Evolutionary conservation across 2,113 vertebrate genomes (phyloP), one percentile per base, ranked within the genome.

Genomic region (Agapornis roseicollis): DNA sequence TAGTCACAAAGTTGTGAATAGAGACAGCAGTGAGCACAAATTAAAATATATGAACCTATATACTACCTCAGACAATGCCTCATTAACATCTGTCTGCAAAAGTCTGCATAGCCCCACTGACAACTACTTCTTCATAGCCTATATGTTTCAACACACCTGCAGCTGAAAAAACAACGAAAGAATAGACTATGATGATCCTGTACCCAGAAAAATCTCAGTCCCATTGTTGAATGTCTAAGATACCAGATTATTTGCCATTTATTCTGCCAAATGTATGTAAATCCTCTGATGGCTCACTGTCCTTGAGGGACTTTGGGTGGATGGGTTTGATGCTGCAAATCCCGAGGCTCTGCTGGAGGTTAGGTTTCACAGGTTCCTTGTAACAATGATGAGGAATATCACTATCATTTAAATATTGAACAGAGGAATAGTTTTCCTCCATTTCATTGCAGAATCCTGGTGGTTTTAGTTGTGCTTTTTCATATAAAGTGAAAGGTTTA

Each of bases 311-410:
- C n/a, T 77, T 58, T 27, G 42, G 20, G 19, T 29, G 31, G 31
- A 46, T 18, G 47, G 29, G 20, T 58, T 52, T 55, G 74, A 20
- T 41, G 24, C 6, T 70, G 10, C 28, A 19, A 33, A 52, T 56
- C 23, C 55, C 10, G 39, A 74, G 37, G 29, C 14, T 73, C 60
- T 42, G 23, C 14, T 23, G 29, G 22, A 39, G 12, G 14, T 68
- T 14, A n/a, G 4, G 7, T 46, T 92, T 83, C 33, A 58, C 7
- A 65, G 24, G 10, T 69, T 66, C 10, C 14, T 78, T 80, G 37
- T 28, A 52, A 39, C 27, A 33, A 42, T 10, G 15, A 23, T 8
- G 27, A 5, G 27, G 13, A 68, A 0, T 0, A 0, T 8, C 29
- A 8, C 6, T 31, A 35, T 14, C 4, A 47, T 41, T 52, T 47